Evolutionary conservation across 2,797 vertebrate species (phyloP).

Genomic region (Microctenopoma stevenorrisi): DNA sequence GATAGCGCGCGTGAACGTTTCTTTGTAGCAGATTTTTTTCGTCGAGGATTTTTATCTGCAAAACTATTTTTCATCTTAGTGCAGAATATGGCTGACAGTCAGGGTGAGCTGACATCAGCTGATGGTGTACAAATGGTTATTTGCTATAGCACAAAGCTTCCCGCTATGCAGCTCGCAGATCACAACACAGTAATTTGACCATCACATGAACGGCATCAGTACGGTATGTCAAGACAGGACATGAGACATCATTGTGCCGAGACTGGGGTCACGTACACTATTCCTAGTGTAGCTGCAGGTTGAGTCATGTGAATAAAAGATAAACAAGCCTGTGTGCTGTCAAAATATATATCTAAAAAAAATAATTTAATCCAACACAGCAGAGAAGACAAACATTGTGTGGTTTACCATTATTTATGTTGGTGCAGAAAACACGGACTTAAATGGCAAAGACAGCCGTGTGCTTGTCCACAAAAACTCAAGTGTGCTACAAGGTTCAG

Average conservation of each 20-base stretch:
- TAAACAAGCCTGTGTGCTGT: neutral
- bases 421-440: neutral
- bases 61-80: constrained; percentile 9
- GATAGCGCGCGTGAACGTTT: neutral
- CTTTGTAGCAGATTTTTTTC: constrained; percentile 2
- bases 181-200: constrained; percentile 16
- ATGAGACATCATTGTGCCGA: neutral
- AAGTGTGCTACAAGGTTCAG: constrained; percentile 1
- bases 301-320: neutral
- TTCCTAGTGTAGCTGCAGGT: neutral
- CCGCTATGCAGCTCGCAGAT: neutral
- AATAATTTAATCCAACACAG: neutral
- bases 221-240: neutral
- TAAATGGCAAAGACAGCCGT: neutral
- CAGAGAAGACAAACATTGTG: too few species aligned
- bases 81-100: neutral
- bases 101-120: constrained; percentile 6
- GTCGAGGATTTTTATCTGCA: constrained; percentile 1
- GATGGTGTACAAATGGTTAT: neutral
- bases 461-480: neutral
- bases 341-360: neutral
- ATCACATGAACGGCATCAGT: neutral
- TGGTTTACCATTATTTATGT: neutral
- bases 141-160: constrained; percentile 1
- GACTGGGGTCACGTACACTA: neutral